Conservation (phyloP, 2,113 vertebrate genomes). For the Pelobates fuscus region DNA sequence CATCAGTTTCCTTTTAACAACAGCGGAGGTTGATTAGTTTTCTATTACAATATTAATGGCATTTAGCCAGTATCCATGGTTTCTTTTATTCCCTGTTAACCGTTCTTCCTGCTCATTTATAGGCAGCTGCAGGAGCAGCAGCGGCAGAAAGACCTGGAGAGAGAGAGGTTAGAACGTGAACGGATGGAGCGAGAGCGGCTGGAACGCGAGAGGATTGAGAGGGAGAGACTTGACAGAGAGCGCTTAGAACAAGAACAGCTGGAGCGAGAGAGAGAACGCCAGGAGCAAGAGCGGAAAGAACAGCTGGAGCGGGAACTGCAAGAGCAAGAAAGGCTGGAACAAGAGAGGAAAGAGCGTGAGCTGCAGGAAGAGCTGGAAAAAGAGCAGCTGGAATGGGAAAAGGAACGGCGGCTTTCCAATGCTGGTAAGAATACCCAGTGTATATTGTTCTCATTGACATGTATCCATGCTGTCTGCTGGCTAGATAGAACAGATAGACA, state of each 20-base stretch:
- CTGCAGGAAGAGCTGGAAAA: conserved; percentile 73
- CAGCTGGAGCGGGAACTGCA: conserved; percentile 65
- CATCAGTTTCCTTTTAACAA: no score
- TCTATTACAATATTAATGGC: conserved; percentile 41
- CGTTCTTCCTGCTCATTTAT: conserved; percentile 7
- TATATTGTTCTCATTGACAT: no score
- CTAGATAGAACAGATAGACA: no score
- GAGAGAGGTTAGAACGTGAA: conserved; percentile 72
- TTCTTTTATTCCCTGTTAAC: conserved; percentile 34
- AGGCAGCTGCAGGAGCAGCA: conserved; percentile 96
- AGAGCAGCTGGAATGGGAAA: conserved; percentile 83
- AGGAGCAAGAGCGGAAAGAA: conserved; percentile 65
- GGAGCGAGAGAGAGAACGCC: conserved; percentile 67
- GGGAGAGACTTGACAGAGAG: conserved; percentile 74
- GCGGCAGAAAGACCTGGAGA: conserved; percentile 85
- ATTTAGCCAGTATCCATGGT: conserved; percentile 30
- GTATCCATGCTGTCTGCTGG: no score
- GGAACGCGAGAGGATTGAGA: conserved; percentile 71
- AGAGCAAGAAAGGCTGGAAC: conserved; percentile 72
- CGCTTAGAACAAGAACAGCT: conserved; percentile 75
- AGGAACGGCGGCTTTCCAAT: conserved; percentile 83
- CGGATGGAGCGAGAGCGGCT: conserved; percentile 61
- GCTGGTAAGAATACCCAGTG: conserved; percentile 80
- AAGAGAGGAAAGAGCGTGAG: conserved; percentile 69
- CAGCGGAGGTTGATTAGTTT: not conserved